Evolutionary conservation across 2,888 invertebrate genomes (phyloP).

Genomic region (Calliopum simillimum): DNA sequence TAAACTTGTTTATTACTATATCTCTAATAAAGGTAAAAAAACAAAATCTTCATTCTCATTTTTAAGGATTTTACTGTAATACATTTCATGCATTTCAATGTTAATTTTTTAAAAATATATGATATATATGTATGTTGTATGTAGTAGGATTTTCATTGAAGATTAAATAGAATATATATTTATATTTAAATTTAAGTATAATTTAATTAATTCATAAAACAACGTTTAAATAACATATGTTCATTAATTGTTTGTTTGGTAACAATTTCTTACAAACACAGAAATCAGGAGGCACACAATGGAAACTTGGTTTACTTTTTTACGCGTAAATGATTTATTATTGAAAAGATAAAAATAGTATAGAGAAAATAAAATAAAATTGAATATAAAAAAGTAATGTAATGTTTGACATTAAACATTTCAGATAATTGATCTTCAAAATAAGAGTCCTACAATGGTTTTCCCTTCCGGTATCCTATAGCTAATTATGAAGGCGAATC

Average conservation of each 20-base stretch:
- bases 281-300: slow-evolving; percentile 57
- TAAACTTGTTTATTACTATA: no score
- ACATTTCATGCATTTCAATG: no score
- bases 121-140: slow-evolving; percentile 3
- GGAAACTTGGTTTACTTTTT: slow-evolving; percentile 48
- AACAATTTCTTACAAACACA: slow-evolving; percentile 29
- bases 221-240: slow-evolving; percentile 19
- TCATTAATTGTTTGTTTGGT: slow-evolving; percentile 14
- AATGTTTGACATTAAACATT: neutral
- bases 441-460: no score
- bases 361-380: neutral
- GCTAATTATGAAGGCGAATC: no score
- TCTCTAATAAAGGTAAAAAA: no score
- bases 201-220: slow-evolving; percentile 14
- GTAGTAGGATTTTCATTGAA: neutral
- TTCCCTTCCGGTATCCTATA: no score
- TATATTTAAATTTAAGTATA: neutral
- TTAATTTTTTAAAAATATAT: slow-evolving; percentile 7
- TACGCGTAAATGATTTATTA: neutral
- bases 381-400: neutral
- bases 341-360: neutral
- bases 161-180: slow-evolving; percentile 9
- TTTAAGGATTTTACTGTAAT: no score
- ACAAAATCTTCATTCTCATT: no score
- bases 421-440: no score